Percentiles rank a stretch among this genome's conserved stretches.
These are phyloP conservation scores for Trichacis sp. DNA, from an alignment of 2,888 invertebrate species.

Conservation along the genomic window DNA sequence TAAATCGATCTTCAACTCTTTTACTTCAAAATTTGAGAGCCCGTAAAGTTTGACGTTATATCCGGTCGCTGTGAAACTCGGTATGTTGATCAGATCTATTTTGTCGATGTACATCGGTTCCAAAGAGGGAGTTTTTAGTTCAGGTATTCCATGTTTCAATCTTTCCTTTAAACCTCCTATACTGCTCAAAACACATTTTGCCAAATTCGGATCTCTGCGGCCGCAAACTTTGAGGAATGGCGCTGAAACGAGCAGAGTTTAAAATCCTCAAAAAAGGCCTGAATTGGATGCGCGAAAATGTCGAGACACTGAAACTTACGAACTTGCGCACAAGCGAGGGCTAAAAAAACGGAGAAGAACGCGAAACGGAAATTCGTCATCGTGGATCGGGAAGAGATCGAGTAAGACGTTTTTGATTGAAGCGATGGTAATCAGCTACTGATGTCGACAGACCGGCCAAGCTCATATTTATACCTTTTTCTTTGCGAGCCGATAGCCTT, in stretches of 20 bases:
- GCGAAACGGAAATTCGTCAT: slow-evolving; percentile 14
- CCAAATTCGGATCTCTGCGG: slow-evolving; percentile 53
- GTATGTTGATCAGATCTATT: slow-evolving; percentile 49
- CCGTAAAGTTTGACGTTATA: slow-evolving; percentile 52
- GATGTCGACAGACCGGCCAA: slow-evolving; percentile 30
- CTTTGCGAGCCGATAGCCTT: slow-evolving; percentile 40
- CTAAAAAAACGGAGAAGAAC: slow-evolving; percentile 19
- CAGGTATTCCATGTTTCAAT: slow-evolving; percentile 56
- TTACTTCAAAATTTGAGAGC: slow-evolving; percentile 39
- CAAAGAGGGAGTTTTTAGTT: slow-evolving; percentile 54
- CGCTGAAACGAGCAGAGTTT: too few species aligned
- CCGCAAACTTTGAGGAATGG: slow-evolving; percentile 60
- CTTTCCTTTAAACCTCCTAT: slow-evolving; percentile 41
- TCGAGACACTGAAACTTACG: slow-evolving; percentile 49
- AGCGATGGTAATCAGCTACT: slow-evolving; percentile 45
- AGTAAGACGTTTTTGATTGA: too few species aligned
- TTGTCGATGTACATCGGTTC: slow-evolving; percentile 55
- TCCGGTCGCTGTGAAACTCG: slow-evolving; percentile 50
- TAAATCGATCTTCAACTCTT: slow-evolving; percentile 45
- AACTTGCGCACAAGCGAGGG: slow-evolving; percentile 43
- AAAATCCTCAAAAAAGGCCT: too few species aligned
- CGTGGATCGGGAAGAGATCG: too few species aligned
- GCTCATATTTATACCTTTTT: slow-evolving; percentile 56
- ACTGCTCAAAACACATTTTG: slow-evolving; percentile 53
- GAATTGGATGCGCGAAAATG: too few species aligned